Evolutionary conservation across 2,113 vertebrate species (phyloP), one percentile per base, ranked within the genome.

Genomic region (Percina caprodes): DNA sequence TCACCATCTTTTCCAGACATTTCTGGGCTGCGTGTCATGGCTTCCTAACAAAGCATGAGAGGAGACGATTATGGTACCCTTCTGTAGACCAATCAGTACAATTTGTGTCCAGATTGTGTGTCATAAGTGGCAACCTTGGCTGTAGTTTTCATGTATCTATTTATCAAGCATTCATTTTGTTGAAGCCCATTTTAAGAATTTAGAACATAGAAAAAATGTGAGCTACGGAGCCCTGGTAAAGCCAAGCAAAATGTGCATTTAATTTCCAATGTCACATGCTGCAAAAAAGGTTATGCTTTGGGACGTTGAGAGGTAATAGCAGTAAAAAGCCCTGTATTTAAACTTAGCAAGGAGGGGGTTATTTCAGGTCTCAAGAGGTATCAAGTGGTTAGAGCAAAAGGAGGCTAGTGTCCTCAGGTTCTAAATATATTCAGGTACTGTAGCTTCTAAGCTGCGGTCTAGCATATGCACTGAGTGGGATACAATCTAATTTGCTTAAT

Each of bases 401-500:
- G 66, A 86, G 62, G 63, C 23, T 5, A 49, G 54, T 39, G 71
- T 86, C 69, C 69, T 87, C 87, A 33, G 67, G 35, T 63, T 77
- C 67, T 71, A 24, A 74, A 54, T 54, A 74, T 52, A 26, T 61
- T 88, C 55, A 71, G 74, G 74, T 66, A 68, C 73, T 82, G 62
- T 74, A 46, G 78, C 76, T 63, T 74, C 81, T 63, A 33, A 45
- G 46, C 69, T 74, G 83, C 33, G 55, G 72, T 86, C 59, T 52
- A 51, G 54, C 73, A 74, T 77, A 69, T 65, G 69, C 68, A 35
- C 69, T 63, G 59, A 90, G 87, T 74, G 79, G 79, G 56, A 56
- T 82, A 30, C 80, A 92, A 88, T 94, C 80, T 59, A 63, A 91
- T 93, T 90, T 84, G 42, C 70, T 62, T 77, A 82, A 92, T 88